These are phyloP conservation scores for Castor canadensis DNA, from an alignment of 2,113 vertebrate species.

Conservation along the genomic window DNA sequence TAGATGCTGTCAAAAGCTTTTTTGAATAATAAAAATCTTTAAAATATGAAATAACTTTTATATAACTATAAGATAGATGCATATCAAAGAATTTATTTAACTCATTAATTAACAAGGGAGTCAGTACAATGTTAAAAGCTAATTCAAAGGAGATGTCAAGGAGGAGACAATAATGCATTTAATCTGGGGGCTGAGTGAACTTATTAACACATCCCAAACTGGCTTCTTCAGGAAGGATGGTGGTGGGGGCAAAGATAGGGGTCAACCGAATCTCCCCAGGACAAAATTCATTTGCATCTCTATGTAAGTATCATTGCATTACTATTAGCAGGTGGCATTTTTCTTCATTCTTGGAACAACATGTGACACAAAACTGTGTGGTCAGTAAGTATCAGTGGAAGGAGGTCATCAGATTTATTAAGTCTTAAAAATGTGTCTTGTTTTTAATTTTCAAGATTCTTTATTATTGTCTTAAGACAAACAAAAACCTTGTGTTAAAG, in stretches of 20 bases:
- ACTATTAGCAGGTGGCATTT: too few relatives aligned
- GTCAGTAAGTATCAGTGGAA: neutral
- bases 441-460: neutral
- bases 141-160: neutral
- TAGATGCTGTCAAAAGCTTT: neutral
- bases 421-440: neutral
- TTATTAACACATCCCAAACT: neutral
- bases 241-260: neutral
- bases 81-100: neutral
- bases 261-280: neutral
- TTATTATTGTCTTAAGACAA: neutral
- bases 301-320: neutral
- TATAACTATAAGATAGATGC: neutral
- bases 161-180: neutral
- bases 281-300: neutral
- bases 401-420: neutral
- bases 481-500: neutral
- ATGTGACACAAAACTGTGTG: too few relatives aligned
- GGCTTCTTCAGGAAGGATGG: neutral
- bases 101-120: neutral
- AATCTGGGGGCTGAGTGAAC: neutral
- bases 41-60: neutral
- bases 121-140: neutral
- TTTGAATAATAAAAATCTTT: neutral
- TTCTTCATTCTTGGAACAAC: too few relatives aligned